These are phyloP conservation scores for Criorhina ranunculi DNA, from an alignment of 2,888 invertebrate species.

Conservation along the genomic window DNA sequence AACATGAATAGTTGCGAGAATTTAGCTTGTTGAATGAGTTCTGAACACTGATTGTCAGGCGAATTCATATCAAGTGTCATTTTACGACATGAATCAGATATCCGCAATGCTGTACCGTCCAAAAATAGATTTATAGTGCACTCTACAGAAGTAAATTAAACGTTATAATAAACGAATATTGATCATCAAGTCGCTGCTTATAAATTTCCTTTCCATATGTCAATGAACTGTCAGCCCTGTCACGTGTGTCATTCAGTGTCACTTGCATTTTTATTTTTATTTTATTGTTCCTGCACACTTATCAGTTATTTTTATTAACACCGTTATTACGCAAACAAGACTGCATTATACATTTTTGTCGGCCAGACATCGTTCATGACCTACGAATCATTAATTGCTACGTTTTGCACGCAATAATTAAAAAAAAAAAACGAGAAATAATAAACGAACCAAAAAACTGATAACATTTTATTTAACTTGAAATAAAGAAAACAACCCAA, in stretches of 20 bases:
- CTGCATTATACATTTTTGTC: constrained; percentile 8
- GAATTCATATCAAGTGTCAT: too few species aligned
- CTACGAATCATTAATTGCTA: constrained; percentile 36
- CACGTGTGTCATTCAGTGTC: constrained; percentile 28
- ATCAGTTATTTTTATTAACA: constrained; percentile 10
- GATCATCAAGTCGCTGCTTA: constrained; percentile 9
- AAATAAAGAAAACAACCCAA: constrained; percentile 25
- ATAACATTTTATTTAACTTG: constrained; percentile 28
- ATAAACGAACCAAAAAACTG: constrained; percentile 13
- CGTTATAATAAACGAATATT: constrained; percentile 9
- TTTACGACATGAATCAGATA: too few species aligned
- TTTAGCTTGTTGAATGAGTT: too few species aligned
- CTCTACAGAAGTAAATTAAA: constrained; percentile 20
- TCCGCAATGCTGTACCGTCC: too few species aligned
- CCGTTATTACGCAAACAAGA: constrained; percentile 37
- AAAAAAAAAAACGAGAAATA: background rate
- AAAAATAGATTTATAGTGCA: too few species aligned
- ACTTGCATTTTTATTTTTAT: constrained; percentile 30
- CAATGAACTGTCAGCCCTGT: constrained; percentile 31
- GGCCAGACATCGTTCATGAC: constrained; percentile 49
- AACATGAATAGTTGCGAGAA: too few species aligned
- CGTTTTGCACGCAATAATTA: constrained; percentile 20
- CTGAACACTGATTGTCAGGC: too few species aligned
- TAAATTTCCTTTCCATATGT: constrained; percentile 33
- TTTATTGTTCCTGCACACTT: constrained; percentile 10